Evolutionary conservation across 92 coral and sea anemone species (phyloP), one percentile per base, ranked within the genome.

Genomic region (Paramuricea clavata): DNA sequence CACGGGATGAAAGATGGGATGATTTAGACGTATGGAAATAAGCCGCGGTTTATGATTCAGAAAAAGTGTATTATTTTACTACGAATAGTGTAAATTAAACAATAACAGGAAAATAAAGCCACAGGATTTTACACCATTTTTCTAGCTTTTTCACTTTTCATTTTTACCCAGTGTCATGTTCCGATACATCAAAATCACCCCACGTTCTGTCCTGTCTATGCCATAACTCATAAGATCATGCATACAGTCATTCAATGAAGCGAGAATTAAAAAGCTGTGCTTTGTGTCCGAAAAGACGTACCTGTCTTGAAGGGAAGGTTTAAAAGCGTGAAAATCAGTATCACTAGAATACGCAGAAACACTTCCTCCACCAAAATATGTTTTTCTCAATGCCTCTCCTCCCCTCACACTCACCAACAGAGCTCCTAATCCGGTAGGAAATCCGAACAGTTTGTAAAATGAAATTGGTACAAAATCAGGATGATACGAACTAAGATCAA

Each of bases 341-440:
- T 91, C 78, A 47, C 93, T 85, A 49, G 95, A 92, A 32, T 97
- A 92, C 39, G 98, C 94, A 22, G 88, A 86, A 49, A 94, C 98
- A 44, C 96, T 94, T 50, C 98, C 98, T 56, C 98, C 98, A 57
- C 98, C 98, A 90, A 94, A 95, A 60, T 95, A 95, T 10, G 81
- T 52, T 82, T 94, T 95, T 68, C 81, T 88, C 44, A 95, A 76
- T 12, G 89, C 75, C 69, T 61, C n/a, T 11, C 90, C 90, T 83
- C 98, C 93, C 60, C 83, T 78, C 52, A 91, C 92, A 39, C 83
- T 84, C 31, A 95, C 95, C 33, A 95, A 69, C 27, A 95, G 90
- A 31, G 98, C 98, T 35, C 98, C 98, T 44, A 95, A 47, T 21
- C 98, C 98, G 67, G 98, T 95, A 44, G 98, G 98, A 76, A 95